phyloP scores from a whole-genome alignment of 2,888 invertebrate genomes.

The Drosophila leonis region DNA sequence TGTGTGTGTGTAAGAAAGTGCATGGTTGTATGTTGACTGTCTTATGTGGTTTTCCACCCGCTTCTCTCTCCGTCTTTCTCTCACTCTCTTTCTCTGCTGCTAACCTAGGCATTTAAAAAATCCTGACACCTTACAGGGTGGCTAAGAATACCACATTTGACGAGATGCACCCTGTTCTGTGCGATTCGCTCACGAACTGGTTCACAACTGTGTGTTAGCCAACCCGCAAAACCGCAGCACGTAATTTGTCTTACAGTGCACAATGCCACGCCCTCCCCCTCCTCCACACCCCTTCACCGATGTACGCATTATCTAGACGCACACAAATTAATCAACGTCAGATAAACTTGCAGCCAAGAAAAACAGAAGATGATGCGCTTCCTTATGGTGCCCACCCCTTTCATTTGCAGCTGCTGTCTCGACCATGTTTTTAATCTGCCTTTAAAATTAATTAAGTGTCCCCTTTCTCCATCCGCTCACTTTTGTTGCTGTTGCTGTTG shows the following conservation, averaged over 20 bases:
- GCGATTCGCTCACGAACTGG: constrained; percentile 3
- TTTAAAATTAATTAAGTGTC: constrained; percentile 73
- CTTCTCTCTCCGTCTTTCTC: too few species aligned
- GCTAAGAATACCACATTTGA: background rate
- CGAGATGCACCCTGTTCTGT: background rate
- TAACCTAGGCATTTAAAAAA: background rate
- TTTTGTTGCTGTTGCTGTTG: background rate
- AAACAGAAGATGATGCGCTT: constrained; percentile 9
- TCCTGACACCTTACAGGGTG: background rate
- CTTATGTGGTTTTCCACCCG: background rate
- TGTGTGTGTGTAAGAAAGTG: background rate
- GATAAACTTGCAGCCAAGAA: constrained; percentile 36
- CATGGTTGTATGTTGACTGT: background rate
- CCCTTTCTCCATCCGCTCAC: background rate
- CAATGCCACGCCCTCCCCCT: background rate
- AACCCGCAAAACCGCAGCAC: constrained; percentile 17
- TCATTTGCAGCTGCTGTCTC: background rate
- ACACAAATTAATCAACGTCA: constrained; percentile 71
- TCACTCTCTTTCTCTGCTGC: background rate
- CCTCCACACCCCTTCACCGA: background rate
- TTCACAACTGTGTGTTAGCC: background rate
- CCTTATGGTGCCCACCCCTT: constrained; percentile 1
- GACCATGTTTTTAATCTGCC: constrained; percentile 49
- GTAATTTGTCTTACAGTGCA: constrained; percentile 22
- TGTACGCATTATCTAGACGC: constrained; percentile 19